A percentile compares a stretch with the other conserved stretches of the same genome.
Conservation (phyloP, 2,888 invertebrate genomes). For the Brachypterus glaber region DNA sequence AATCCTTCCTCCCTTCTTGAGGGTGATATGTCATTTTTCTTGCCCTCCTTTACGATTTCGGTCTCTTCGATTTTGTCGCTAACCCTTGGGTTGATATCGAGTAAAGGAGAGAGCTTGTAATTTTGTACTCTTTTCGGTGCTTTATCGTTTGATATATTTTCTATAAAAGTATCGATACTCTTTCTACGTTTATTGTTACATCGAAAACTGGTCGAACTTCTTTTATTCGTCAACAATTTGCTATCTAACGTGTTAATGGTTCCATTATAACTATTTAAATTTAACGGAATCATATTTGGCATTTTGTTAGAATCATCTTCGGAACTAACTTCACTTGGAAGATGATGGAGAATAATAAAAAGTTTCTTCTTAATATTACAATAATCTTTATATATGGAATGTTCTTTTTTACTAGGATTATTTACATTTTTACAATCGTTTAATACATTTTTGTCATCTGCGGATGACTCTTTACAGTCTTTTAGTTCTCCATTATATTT, state of each 20-base stretch:
- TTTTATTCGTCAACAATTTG: no score
- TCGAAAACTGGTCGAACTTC: no score
- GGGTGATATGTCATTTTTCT: slow-evolving; percentile 2
- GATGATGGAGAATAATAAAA: no score
- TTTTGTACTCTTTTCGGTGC: slow-evolving; percentile 23
- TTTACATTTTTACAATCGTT: slow-evolving; percentile 23
- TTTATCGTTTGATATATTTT: slow-evolving; percentile 21
- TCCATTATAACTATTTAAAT: no score
- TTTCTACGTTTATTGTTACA: no score
- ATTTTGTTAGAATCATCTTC: no score
- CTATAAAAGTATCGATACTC: slow-evolving; percentile 17
- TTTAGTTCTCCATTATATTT: slow-evolving; percentile 12
- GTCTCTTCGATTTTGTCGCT: slow-evolving; percentile 3
- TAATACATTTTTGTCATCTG: slow-evolving; percentile 15
- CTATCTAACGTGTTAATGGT: no score
- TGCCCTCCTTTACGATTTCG: background rate
- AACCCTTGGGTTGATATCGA: slow-evolving; percentile 25
- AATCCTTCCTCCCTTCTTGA: slow-evolving; percentile 18
- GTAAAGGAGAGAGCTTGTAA: slow-evolving; percentile 22
- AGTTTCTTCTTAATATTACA: no score
- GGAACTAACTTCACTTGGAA: no score
- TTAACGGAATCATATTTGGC: no score
- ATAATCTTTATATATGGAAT: no score
- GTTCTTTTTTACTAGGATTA: slow-evolving; percentile 8
- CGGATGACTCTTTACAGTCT: slow-evolving; percentile 20